Base-by-base conservation (phyloP, 2,888 invertebrate species). In the Cantharis rustica region DNA sequence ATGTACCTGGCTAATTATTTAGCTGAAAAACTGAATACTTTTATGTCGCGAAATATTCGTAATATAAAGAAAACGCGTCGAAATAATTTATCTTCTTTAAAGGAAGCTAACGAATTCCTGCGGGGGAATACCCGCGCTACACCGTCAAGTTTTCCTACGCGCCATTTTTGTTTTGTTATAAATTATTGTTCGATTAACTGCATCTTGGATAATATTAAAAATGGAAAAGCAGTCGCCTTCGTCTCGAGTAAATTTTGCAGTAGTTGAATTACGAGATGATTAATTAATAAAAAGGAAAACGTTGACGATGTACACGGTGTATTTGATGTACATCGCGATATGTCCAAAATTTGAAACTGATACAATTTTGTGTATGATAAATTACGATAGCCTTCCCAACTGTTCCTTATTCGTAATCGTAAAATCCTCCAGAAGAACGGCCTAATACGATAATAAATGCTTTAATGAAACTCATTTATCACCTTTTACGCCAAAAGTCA, bases 401-500 rank as follows among this genome's bases (percentile, higher is more conserved):
- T 75, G 78, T 75, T 78, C 61, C 63, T 64, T 68, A 72, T 71
- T 73, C 74, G 77, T 72, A 72, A 69, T 75, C 68, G 73, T 71
- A 61, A 73, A 76, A 73, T 73, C 66, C 62, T 68, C 68, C 63
- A 16, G 72, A 72, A 69, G 73, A 73, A 76, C 72, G 72, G 63
- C 75, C 77, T 79, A 81, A 79, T 79, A 80, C 78, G 72, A 78
- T 79, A 79, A 81, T 78, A 79, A 81, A 78, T 79, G 79, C 79
- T 76, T 80, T 82, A 82, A 82, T 82, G 81, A 79, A 80, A 79
- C 80, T 79, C 80, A 80, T 82, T 81, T 79, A 82, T 82, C 82
- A 82, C 79, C 77, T 79, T 47, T 73, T 23, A 68, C 76, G 77
- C 77, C 72, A 72, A 73, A 74, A 70, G 71, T 72, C 76, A 61